Base-by-base conservation (phyloP, 2,797 vertebrate genomes). In the Hyperoplus immaculatus region DNA sequence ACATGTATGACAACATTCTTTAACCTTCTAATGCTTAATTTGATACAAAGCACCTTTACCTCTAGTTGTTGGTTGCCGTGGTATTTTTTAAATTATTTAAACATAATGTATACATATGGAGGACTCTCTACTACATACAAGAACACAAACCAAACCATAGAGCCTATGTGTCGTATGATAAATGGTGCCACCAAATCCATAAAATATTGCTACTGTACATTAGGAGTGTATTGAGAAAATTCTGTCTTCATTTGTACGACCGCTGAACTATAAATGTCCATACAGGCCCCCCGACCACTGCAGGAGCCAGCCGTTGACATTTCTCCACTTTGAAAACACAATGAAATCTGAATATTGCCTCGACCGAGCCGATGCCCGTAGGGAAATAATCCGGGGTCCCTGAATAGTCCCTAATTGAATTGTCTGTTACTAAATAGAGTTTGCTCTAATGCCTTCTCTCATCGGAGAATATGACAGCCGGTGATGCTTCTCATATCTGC, bases 321-420 rank as follows among this genome's bases (percentile, higher is more conserved):
- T 91, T 92, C 92, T 92, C 94, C 84, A 90, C 92, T 94, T 92
- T 93, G 91, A 93, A 96, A 95, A 96, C 93, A 93, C 94, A 96
- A 95, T 89, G 92, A 95, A 96, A 96, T 95, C 94, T 96, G 95
- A 95, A 95, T 96, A 96, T 96, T 95, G 90, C 92, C 86, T 94
- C 78, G 78, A 63, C 87, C 83, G 92, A 93, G 91, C 87, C 29
- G 87, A 87, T 91, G 93, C 90, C 96, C 94, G 84, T 64, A 89
- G 96, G 95, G 96, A 95, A 95, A 97, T 95, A 93, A 94, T 92
- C 94, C 89, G 55, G 90, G 89, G 94, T 94, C 91, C 93, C 92
- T 91, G 94, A 95, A 95, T 93, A 92, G 93, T 95, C 95, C 93
- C 94, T 98, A 97, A 97, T 97, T 98, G 96, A 97, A 97, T 97